phyloP scores from a whole-genome alignment of 2,888 invertebrate genomes.

The Chironomus tentans region DNA sequence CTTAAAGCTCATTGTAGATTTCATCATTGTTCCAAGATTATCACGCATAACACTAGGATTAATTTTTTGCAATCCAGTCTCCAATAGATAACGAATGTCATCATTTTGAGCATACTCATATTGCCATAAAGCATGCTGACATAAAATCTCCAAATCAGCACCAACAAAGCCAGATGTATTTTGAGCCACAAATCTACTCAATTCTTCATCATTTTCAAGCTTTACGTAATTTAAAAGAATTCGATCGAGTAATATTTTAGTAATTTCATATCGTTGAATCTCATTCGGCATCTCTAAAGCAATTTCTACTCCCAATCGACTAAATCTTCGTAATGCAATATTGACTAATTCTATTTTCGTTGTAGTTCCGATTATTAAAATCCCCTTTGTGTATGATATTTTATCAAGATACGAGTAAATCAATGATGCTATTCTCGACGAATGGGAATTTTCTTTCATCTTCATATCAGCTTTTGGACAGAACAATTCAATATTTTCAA shows the following conservation, averaged over 20 bases:
- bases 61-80: not conserved
- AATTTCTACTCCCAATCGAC: constrained; percentile 46
- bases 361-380: constrained; percentile 49
- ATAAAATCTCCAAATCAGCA: constrained; percentile 46
- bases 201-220: constrained; percentile 28
- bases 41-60: constrained; percentile 42
- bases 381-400: constrained; percentile 33
- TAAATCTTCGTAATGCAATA: constrained; percentile 44
- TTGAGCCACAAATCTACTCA: constrained; percentile 36
- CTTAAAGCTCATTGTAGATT: constrained; percentile 41
- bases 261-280: constrained; percentile 41
- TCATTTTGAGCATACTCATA: too few species aligned
- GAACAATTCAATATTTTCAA: constrained; percentile 43
- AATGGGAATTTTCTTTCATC: constrained; percentile 35
- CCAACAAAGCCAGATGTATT: constrained; percentile 50
- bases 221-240: constrained; percentile 10
- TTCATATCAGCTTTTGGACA: constrained; percentile 37
- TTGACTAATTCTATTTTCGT: constrained; percentile 44
- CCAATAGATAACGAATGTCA: constrained; percentile 4
- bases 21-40: constrained; percentile 41
- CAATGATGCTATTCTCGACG: constrained; percentile 42
- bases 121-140: constrained; percentile 35
- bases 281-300: constrained; percentile 44
- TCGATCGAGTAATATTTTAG: constrained; percentile 35
- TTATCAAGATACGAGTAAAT: constrained; percentile 45